Conservation (phyloP, 2,888 invertebrate species). For the Spisula subtruncata region DNA sequence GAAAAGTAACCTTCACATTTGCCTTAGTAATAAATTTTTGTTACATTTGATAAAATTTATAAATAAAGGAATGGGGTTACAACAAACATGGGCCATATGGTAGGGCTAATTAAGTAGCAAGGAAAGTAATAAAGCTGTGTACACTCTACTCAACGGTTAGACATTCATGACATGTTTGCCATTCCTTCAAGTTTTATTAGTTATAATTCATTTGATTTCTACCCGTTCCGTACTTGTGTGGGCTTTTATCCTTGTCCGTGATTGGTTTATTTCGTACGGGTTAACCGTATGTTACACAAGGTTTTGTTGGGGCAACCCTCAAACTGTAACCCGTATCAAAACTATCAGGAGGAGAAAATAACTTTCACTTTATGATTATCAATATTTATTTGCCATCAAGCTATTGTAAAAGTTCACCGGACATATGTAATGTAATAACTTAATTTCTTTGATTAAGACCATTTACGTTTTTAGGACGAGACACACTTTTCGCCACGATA, state of each 20-base stretch:
- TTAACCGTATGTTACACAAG: neutral
- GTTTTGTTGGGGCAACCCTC: neutral
- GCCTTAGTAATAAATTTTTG: neutral
- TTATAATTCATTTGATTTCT: neutral
- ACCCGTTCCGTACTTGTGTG: neutral
- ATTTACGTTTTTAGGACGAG: no score
- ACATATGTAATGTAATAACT: no score
- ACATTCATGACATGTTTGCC: neutral
- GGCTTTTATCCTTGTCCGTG: neutral
- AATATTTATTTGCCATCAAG: no score
- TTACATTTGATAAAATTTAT: constrained; percentile 3
- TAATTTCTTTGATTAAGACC: no score
- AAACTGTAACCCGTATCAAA: neutral
- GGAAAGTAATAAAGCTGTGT: constrained; percentile 22
- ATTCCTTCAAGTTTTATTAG: neutral
- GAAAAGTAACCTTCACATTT: neutral
- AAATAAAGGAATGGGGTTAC: neutral
- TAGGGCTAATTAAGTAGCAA: neutral
- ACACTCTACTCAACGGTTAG: neutral
- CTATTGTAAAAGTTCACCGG: no score
- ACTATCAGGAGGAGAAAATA: neutral
- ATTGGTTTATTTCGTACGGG: neutral
- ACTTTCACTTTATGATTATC: no score
- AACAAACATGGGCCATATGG: neutral
- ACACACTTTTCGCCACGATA: no score